phyloP scores from a whole-genome alignment of 2,797 vertebrate species.

The Notolepis coatsorum region DNA sequence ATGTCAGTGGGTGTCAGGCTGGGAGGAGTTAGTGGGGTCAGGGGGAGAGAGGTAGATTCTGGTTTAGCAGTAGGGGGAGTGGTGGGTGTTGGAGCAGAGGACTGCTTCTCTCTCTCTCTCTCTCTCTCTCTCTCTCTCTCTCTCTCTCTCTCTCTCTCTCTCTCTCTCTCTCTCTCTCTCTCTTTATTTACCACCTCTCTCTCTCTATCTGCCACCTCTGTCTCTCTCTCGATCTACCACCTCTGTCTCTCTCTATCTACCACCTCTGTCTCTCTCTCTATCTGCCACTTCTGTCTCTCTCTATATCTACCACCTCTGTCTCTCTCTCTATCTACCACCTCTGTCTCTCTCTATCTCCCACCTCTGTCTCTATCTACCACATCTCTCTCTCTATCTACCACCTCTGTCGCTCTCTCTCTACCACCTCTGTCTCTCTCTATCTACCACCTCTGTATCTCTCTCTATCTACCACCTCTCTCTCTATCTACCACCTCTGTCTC shows the following conservation, averaged over 20 bases:
- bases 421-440: no score
- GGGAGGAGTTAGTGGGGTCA: no score
- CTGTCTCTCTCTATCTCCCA: slow-evolving; percentile 38
- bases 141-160: slow-evolving; percentile 35
- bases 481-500: no score
- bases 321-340: slow-evolving; percentile 36
- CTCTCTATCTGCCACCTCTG: background rate
- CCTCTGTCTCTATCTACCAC: slow-evolving; percentile 3
- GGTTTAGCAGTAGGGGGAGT: no score
- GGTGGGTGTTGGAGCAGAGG: no score
- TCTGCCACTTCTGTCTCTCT: slow-evolving; percentile 41
- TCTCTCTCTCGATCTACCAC: no score
- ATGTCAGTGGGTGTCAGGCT: no score
- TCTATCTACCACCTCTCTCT: background rate
- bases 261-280: slow-evolving; percentile 76
- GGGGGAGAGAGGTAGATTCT: no score
- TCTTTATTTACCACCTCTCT: no score
- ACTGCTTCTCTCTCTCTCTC: slow-evolving; percentile 10
- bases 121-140: background rate
- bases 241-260: slow-evolving; percentile 76
- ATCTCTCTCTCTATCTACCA: background rate
- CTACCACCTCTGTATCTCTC: background rate
- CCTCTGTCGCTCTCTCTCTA: slow-evolving; percentile 2
- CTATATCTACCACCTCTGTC: slow-evolving; percentile 50
- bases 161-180: no score